These are phyloP conservation scores for Coregonus clupeaformis DNA, from an alignment of 2,113 vertebrate species.

Conservation along the genomic window DNA sequence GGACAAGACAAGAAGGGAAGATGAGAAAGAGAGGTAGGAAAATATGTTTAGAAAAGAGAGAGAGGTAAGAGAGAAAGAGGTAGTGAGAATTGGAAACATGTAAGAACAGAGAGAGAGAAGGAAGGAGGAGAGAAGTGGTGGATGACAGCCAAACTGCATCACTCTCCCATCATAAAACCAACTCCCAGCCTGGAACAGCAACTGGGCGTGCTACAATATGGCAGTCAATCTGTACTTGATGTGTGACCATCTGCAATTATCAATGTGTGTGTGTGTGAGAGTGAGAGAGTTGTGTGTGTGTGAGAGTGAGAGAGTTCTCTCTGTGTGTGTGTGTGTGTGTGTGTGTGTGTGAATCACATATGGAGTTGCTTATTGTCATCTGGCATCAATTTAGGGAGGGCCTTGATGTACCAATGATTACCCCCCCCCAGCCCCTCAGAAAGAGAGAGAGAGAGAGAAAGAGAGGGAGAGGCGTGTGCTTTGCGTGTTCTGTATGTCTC, in stretches of 20 bases:
- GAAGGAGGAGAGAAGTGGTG: not conserved
- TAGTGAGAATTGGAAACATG: too few species aligned
- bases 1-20: not conserved
- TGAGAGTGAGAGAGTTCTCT: slow-evolving; percentile 28
- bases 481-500: not conserved
- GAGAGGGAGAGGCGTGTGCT: not conserved
- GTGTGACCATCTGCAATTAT: slow-evolving; percentile 18
- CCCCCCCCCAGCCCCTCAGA: slow-evolving; percentile 16
- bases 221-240: not conserved
- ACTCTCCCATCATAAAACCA: not conserved
- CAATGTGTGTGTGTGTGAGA: slow-evolving; percentile 31
- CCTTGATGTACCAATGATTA: slow-evolving; percentile 56
- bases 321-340: slow-evolving; percentile 45
- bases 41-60: not conserved
- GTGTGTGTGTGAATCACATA: slow-evolving; percentile 44
- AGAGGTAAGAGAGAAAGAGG: not conserved
- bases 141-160: not conserved
- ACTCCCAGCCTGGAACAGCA: not conserved
- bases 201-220: not conserved
- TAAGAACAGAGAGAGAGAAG: not conserved
- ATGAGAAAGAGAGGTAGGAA: slow-evolving; percentile 6
- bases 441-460: slow-evolving; percentile 3
- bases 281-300: slow-evolving; percentile 29
- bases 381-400: slow-evolving; percentile 53
- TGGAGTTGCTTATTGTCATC: slow-evolving; percentile 62